These are phyloP conservation scores for Manacus vitellinus DNA, from an alignment of 2,113 vertebrate species.

Conservation along the genomic window DNA sequence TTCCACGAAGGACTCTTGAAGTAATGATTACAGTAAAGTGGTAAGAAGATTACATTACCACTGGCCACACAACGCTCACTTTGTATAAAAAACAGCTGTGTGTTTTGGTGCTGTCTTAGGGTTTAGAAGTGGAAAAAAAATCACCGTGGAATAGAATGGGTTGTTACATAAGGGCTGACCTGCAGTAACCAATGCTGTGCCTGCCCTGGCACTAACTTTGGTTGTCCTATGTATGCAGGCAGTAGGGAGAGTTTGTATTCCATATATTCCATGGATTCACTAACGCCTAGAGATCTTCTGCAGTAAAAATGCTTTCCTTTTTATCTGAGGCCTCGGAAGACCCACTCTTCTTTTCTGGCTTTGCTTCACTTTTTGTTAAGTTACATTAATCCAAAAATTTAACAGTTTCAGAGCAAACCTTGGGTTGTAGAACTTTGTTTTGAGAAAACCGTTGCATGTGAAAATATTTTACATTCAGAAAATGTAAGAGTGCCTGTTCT, in stretches of 20 bases:
- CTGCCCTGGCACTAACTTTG: not conserved
- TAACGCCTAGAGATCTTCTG: not conserved
- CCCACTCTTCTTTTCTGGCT: not conserved
- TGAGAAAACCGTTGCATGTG: not conserved
- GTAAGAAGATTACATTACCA: not conserved
- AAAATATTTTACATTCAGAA: not conserved
- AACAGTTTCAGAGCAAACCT: not conserved
- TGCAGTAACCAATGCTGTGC: not conserved
- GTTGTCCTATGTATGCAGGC: not conserved
- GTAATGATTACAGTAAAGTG: not conserved
- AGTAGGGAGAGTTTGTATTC: not conserved
- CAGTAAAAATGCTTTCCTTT: not conserved
- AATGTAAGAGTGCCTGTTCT: not conserved
- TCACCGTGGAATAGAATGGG: not conserved
- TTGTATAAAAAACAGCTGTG: not conserved
- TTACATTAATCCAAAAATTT: not conserved
- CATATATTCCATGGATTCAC: not conserved
- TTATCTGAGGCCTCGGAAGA: not conserved
- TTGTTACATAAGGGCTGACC: not conserved
- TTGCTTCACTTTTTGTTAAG: not conserved
- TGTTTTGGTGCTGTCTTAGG: not conserved
- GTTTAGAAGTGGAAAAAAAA: not conserved
- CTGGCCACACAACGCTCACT: not conserved
- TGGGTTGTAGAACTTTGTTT: not conserved
- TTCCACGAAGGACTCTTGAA: not conserved